These are phyloP conservation scores for Halictus rubicundus DNA, from an alignment of 1,140 invertebrate species.

Conservation along the genomic window DNA sequence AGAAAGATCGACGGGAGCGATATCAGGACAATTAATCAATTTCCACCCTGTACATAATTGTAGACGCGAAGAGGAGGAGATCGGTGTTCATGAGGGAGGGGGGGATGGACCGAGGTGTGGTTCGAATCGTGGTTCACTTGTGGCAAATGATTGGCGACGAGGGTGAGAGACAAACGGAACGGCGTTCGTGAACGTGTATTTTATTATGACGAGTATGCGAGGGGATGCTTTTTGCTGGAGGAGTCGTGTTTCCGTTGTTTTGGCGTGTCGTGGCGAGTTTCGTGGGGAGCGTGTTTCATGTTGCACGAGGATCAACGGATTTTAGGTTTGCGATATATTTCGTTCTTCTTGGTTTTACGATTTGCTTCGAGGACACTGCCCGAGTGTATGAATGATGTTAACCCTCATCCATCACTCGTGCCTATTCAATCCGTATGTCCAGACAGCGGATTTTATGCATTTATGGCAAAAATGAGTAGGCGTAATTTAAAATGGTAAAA, in stretches of 20 bases:
- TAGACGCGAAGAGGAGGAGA: slow-evolving; percentile 14
- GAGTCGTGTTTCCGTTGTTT: no score
- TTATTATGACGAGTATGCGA: slow-evolving; percentile 73
- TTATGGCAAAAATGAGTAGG: no score
- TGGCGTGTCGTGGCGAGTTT: slow-evolving; percentile 3
- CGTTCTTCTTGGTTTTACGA: no score
- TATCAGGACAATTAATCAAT: slow-evolving; percentile 76
- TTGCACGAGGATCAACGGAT: no score
- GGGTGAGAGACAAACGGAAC: slow-evolving; percentile 9
- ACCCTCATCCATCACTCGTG: no score
- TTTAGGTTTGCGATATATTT: no score
- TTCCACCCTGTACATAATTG: slow-evolving; percentile 63
- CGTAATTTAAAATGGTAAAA: no score
- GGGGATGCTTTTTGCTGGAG: neutral
- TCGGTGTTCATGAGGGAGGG: neutral
- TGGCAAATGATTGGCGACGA: neutral
- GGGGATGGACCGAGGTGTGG: neutral
- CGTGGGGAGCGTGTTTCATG: no score
- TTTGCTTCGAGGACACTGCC: no score
- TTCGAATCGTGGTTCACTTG: neutral
- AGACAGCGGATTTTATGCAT: no score
- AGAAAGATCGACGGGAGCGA: slow-evolving; percentile 19
- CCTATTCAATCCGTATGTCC: no score
- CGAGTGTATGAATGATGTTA: no score
- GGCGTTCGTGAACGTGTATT: slow-evolving; percentile 76